Conservation (phyloP, 2,113 vertebrate species). For the Dromaius novaehollandiae region DNA sequence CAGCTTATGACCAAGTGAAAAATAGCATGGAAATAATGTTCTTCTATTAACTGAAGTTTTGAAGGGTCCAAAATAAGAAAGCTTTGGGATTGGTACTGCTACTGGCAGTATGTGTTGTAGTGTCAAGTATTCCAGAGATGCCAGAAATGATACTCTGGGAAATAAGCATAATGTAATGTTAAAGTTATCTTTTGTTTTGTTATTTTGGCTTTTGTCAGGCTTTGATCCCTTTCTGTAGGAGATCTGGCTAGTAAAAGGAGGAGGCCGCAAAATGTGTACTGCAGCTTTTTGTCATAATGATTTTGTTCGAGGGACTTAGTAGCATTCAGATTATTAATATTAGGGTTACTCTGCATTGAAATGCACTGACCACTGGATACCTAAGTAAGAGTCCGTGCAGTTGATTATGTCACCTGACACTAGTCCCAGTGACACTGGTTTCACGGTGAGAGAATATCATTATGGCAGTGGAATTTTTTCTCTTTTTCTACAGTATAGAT, state of each 20-base stretch:
- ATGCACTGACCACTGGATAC: not conserved
- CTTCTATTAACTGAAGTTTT: not conserved
- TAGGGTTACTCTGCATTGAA: not conserved
- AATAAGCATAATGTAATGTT: not conserved
- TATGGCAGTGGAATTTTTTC: not conserved
- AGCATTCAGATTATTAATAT: not conserved
- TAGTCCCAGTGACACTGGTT: fast-evolving
- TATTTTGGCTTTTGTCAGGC: not conserved
- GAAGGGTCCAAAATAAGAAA: not conserved
- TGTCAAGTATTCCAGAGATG: not conserved
- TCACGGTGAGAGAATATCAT: not conserved
- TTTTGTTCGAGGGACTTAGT: not conserved
- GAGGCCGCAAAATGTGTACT: not conserved
- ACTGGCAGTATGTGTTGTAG: not conserved
- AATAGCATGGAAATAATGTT: not conserved
- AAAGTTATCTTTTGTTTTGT: not conserved
- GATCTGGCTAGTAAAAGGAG: not conserved
- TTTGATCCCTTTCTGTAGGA: not conserved
- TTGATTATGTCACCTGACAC: not conserved
- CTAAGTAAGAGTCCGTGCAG: not conserved
- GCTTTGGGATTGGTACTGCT: not conserved
- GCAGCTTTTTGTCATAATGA: not conserved
- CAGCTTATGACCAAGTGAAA: not conserved
- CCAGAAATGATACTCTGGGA: not conserved
- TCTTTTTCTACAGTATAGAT: not conserved